A percentile compares a stretch with the other conserved stretches of the same genome.
Evolutionary conservation across 2,888 invertebrate genomes (phyloP).

Genomic region (Pristionchus maxplancki): DNA sequence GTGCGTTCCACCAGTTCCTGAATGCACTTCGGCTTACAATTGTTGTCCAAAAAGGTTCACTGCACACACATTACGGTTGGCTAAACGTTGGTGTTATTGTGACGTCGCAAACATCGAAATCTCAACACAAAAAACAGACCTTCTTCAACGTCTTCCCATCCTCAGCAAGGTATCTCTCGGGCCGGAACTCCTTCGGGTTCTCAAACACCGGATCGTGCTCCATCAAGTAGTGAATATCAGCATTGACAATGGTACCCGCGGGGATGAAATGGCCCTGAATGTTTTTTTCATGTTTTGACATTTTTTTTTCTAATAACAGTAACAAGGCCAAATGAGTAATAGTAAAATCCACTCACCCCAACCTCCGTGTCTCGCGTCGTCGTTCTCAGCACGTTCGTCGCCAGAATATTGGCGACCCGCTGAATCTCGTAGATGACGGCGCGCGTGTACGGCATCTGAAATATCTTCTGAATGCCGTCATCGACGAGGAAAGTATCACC

Average conservation of each 20-base stretch:
- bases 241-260: neutral
- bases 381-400: neutral
- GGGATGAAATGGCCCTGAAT: slow-evolving; percentile 2
- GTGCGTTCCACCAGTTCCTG: neutral
- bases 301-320: too few relatives aligned
- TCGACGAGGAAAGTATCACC: neutral
- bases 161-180: neutral
- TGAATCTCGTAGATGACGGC: slow-evolving; percentile 38
- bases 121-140: neutral
- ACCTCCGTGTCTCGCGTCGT: neutral
- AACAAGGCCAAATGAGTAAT: neutral
- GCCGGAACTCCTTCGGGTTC: neutral
- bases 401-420: slow-evolving; percentile 19
- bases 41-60: neutral
- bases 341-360: neutral
- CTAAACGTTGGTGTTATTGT: too few relatives aligned
- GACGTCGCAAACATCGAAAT: too few relatives aligned
- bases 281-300: too few relatives aligned
- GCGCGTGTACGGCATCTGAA: slow-evolving; percentile 16
- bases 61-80: too few relatives aligned
- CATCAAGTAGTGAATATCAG: slow-evolving; percentile 2
- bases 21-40: neutral
- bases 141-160: neutral
- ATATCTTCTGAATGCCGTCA: too few relatives aligned
- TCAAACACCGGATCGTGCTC: neutral